Conservation (phyloP, 1,140 invertebrate genomes). For the Lepidurus apus region DNA sequence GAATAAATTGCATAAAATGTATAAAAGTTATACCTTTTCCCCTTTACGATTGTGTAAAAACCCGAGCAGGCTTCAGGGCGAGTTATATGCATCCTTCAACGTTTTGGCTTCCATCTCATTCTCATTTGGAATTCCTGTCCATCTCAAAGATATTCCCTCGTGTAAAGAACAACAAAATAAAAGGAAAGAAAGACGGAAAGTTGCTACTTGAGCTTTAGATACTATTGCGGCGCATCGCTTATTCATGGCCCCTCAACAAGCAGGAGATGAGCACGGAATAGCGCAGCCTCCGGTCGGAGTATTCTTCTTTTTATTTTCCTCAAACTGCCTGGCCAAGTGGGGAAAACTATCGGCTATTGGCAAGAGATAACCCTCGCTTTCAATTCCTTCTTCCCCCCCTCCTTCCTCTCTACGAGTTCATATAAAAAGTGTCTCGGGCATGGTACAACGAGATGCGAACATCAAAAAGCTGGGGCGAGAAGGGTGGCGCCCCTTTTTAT, state of each 20-base stretch:
- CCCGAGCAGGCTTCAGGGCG: background rate
- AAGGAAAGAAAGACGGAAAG: background rate
- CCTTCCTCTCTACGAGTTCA: background rate
- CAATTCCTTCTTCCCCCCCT: background rate
- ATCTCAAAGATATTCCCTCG: background rate
- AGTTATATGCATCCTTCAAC: background rate
- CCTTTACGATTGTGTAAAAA: too few species aligned
- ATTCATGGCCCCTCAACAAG: background rate
- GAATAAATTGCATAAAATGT: too few species aligned
- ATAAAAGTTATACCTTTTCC: too few species aligned
- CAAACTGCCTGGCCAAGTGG: slow-evolving; percentile 4
- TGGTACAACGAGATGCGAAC: background rate
- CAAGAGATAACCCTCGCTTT: background rate
- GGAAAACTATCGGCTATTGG: background rate
- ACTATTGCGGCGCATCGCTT: background rate
- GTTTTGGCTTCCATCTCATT: slow-evolving; percentile 15
- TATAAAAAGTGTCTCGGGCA: slow-evolving; percentile 13
- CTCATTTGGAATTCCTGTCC: background rate
- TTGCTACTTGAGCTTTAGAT: background rate
- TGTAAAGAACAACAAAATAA: background rate
- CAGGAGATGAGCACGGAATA: background rate
- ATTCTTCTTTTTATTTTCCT: background rate
- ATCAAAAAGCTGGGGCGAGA: background rate
- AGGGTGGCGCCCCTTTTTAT: slow-evolving; percentile 11
- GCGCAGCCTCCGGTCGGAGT: background rate